A percentile compares a stretch with the other conserved stretches of the same genome.
Conservation (phyloP, 2,888 invertebrate species). For the Campoletis raptor region DNA sequence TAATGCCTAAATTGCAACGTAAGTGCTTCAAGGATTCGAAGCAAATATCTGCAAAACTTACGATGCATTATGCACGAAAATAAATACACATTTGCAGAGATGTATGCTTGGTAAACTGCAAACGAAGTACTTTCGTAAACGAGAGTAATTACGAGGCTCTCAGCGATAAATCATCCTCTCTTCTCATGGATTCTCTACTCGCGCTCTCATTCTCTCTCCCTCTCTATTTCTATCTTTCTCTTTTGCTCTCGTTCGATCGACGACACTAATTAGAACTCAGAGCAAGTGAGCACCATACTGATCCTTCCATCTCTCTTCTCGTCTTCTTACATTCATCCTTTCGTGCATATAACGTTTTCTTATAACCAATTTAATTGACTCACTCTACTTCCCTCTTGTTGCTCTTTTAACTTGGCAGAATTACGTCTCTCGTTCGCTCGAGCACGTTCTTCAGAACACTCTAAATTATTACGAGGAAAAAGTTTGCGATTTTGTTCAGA, state of each 20-base stretch:
- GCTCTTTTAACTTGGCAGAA: constrained; percentile 39
- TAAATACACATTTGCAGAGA: constrained; percentile 46
- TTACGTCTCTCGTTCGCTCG: constrained; percentile 7
- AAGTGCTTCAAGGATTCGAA: constrained; percentile 1
- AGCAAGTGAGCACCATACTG: constrained; percentile 51
- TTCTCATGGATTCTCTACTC: constrained; percentile 50
- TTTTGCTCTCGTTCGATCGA: constrained; percentile 60
- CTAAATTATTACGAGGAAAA: constrained; percentile 16
- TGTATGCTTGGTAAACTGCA: constrained; percentile 52
- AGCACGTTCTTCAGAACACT: not conserved
- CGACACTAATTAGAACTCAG: constrained; percentile 71
- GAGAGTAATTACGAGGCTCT: constrained; percentile 69
- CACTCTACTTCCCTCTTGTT: constrained; percentile 47
- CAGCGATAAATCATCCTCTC: constrained; percentile 70
- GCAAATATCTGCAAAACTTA: constrained; percentile 31
- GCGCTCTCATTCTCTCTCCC: constrained; percentile 14
- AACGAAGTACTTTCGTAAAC: constrained; percentile 60
- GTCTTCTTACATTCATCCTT: constrained; percentile 24
- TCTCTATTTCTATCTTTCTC: constrained; percentile 14
- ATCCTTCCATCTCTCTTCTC: constrained; percentile 43
- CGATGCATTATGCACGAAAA: constrained; percentile 11
- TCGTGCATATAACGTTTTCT: constrained; percentile 50
- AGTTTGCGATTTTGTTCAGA: not conserved
- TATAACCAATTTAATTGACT: constrained; percentile 63
- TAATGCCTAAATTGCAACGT: not conserved